These are phyloP conservation scores for Thalassarche chlororhynchos DNA, from an alignment of 2,113 vertebrate species.

Conservation along the genomic window DNA sequence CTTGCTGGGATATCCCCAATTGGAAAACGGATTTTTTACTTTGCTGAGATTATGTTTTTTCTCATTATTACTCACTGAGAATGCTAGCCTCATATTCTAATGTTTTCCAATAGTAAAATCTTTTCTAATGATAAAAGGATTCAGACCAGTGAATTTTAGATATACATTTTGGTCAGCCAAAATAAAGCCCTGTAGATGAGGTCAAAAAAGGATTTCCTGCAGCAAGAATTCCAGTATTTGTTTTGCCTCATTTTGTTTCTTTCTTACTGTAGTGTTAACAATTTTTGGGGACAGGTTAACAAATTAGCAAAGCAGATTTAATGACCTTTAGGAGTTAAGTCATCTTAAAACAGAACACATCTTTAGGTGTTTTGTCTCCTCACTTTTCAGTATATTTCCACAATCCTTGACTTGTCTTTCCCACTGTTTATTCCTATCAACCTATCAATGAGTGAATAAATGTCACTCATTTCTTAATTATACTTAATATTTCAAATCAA, in stretches of 20 bases:
- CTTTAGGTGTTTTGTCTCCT: constrained; percentile 36
- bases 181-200: not conserved
- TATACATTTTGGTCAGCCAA: not conserved
- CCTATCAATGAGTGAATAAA: constrained; percentile 65
- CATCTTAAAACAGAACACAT: constrained; percentile 66
- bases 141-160: not conserved
- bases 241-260: not conserved
- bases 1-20: constrained; percentile 13
- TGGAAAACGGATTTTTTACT: constrained; percentile 32
- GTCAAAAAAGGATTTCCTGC: not conserved
- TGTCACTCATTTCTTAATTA: constrained; percentile 66
- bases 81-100: not conserved
- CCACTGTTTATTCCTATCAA: constrained; percentile 80
- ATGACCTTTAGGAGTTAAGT: constrained; percentile 64
- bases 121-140: constrained; percentile 40
- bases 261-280: not conserved
- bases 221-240: not conserved
- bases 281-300: not conserved
- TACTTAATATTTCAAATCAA: constrained; percentile 49
- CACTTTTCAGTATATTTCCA: constrained; percentile 71
- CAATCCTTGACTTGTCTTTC: constrained; percentile 72
- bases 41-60: constrained; percentile 35
- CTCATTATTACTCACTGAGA: not conserved
- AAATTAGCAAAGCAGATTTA: constrained; percentile 61
- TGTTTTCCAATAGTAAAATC: not conserved